Conservation (phyloP, 2,888 invertebrate species). For the Caenorhabditis imperialis region DNA sequence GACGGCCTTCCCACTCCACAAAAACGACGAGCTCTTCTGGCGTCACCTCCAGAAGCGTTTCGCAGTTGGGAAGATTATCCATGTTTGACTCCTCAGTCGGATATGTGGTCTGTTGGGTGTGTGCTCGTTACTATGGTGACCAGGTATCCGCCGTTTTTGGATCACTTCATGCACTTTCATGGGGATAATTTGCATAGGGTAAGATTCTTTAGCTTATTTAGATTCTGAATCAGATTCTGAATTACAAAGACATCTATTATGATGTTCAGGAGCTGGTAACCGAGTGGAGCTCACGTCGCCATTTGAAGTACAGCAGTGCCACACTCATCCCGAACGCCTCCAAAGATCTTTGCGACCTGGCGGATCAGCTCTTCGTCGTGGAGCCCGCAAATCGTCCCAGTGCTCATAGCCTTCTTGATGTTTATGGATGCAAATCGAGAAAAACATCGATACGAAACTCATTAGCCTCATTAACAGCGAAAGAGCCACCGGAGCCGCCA, state of each 20-base stretch:
- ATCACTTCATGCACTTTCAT: slow-evolving; percentile 57
- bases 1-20: slow-evolving; percentile 50
- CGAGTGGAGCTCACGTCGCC: slow-evolving; percentile 23
- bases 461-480: slow-evolving; percentile 16
- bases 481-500: slow-evolving; percentile 15
- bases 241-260: no score
- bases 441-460: slow-evolving; percentile 44
- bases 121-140: slow-evolving; percentile 66
- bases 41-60: slow-evolving; percentile 62
- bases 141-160: slow-evolving; percentile 59
- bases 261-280: slow-evolving; percentile 35
- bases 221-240: no score
- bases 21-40: slow-evolving; percentile 51
- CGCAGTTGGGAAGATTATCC: slow-evolving; percentile 36
- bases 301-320: slow-evolving; percentile 21
- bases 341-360: slow-evolving; percentile 53
- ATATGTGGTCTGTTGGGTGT: slow-evolving; percentile 64
- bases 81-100: slow-evolving; percentile 48
- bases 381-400: slow-evolving; percentile 47
- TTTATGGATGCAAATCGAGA: slow-evolving; percentile 22
- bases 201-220: no score
- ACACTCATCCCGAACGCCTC: slow-evolving; percentile 46
- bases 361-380: slow-evolving; percentile 50
- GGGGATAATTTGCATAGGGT: slow-evolving; percentile 61
- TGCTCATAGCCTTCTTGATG: slow-evolving; percentile 38